phyloP scores from a whole-genome alignment of 2,797 vertebrate species.

The Bucorvus abyssinicus region DNA sequence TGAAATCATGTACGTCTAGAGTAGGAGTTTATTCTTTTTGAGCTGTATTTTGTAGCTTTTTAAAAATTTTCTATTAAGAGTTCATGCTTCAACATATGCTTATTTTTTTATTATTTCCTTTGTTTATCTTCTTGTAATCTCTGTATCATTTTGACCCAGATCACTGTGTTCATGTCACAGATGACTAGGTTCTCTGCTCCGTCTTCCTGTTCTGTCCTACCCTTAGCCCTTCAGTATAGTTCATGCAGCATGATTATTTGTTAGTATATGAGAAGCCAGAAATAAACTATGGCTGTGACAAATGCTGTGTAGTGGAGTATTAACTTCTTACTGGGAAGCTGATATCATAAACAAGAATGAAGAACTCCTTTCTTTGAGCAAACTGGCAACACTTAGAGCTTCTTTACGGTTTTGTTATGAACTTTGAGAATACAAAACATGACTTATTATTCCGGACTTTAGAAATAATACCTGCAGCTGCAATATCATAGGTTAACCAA shows the following conservation, averaged over 20 bases:
- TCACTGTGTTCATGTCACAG: background rate
- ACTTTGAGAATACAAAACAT: background rate
- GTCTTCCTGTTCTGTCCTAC: background rate
- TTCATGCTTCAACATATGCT: background rate
- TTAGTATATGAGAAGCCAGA: background rate
- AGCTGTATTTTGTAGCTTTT: background rate
- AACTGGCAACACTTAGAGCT: background rate
- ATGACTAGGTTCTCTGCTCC: background rate
- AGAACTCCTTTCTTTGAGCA: background rate
- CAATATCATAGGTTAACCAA: background rate
- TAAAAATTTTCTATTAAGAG: background rate
- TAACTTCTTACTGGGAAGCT: background rate
- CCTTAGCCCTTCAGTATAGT: background rate
- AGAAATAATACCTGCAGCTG: background rate
- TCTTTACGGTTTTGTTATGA: background rate
- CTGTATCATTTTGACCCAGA: background rate
- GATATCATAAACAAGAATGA: background rate
- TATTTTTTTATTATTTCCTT: no score
- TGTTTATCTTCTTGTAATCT: background rate
- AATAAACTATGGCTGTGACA: background rate
- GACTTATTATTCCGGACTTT: background rate
- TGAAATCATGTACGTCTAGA: background rate
- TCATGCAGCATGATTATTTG: background rate
- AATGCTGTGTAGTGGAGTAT: background rate
- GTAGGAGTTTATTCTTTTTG: background rate